A percentile compares a stretch with the other conserved stretches of the same genome.
These are phyloP conservation scores for Hephaestus fuliginosus DNA, from an alignment of 2,797 vertebrate species.

Conservation along the genomic window DNA sequence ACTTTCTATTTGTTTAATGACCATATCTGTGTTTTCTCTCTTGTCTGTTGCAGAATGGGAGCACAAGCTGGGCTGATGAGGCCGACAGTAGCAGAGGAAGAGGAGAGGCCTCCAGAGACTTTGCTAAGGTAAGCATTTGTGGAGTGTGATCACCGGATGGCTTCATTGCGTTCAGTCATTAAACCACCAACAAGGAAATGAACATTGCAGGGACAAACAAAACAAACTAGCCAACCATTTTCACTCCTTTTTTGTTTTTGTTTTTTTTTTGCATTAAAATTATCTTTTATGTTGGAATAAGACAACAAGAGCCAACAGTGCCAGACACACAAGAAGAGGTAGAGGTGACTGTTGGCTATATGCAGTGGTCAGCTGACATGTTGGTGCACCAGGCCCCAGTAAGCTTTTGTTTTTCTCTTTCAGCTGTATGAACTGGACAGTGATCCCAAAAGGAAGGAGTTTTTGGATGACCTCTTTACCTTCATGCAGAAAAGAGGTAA, in stretches of 20 bases:
- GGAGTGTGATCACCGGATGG: neutral
- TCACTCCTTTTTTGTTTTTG: too few relatives aligned
- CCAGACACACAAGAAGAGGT: neutral
- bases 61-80: slow-evolving; percentile 91
- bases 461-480: slow-evolving; percentile 96
- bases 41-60: slow-evolving; percentile 87
- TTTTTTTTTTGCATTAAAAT: neutral
- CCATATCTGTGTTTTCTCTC: slow-evolving; percentile 29
- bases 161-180: slow-evolving; percentile 4
- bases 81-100: slow-evolving; percentile 90
- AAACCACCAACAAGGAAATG: neutral
- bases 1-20: slow-evolving; percentile 26
- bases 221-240: neutral
- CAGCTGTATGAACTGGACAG: slow-evolving; percentile 95
- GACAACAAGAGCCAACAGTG: neutral
- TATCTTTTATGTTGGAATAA: neutral
- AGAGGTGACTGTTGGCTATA: neutral
- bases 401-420: slow-evolving; percentile 32
- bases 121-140: slow-evolving; percentile 91
- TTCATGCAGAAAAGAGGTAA: slow-evolving; percentile 98
- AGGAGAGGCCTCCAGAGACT: slow-evolving; percentile 95
- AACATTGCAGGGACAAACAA: neutral
- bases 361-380: neutral
- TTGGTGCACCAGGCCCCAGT: neutral
- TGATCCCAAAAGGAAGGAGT: slow-evolving; percentile 96